phyloP scores from a whole-genome alignment of 2,797 vertebrate species.

The Capromys pilorides region DNA sequence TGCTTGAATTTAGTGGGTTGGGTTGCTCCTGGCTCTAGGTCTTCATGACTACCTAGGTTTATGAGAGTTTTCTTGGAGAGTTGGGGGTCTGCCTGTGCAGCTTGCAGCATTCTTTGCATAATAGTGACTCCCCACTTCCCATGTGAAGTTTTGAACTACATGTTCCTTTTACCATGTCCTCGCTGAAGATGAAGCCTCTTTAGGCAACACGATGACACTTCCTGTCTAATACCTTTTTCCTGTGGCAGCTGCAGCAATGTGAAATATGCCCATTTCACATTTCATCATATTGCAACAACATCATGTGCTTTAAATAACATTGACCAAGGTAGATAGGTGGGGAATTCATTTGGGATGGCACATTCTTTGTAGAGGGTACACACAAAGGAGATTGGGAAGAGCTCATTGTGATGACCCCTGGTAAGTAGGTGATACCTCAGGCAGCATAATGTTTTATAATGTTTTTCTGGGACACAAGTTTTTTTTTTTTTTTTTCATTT shows the following conservation, averaged over 20 bases:
- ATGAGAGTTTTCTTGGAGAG: background rate
- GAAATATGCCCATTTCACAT: conserved; percentile 32
- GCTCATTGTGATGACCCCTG: background rate
- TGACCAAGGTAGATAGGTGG: background rate
- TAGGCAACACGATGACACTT: conserved; percentile 43
- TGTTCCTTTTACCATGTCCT: background rate
- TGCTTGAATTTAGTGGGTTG: background rate
- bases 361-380: background rate
- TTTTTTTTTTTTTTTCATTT: conserved; percentile 10
- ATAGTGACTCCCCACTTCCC: background rate
- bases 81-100: background rate
- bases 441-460: background rate
- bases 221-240: background rate
- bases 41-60: background rate
- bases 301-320: background rate
- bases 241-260: background rate
- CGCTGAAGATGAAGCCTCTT: conserved; percentile 15
- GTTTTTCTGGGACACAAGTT: conserved; percentile 27
- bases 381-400: background rate
- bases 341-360: background rate
- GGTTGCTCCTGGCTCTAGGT: background rate
- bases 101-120: background rate
- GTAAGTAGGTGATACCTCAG: background rate
- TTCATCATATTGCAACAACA: background rate
- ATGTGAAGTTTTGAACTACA: conserved; percentile 23